Conservation (phyloP, 1,140 invertebrate genomes). For the Drosophila pachea region DNA sequence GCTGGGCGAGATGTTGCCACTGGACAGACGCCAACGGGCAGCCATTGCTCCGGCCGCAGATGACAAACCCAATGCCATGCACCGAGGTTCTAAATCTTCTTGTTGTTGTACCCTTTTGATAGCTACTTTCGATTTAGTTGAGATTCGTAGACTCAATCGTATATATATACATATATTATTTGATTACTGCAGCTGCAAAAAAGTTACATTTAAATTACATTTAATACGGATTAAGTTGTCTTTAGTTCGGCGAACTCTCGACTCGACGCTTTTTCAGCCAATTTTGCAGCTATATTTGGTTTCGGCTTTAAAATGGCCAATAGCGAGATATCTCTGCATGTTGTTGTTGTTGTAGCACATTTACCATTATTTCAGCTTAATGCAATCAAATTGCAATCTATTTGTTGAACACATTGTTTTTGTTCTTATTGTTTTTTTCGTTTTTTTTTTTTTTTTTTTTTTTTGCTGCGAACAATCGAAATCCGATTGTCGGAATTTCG, state of each 20-base stretch:
- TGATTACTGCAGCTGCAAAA: background rate
- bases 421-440: background rate
- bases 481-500: background rate
- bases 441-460: background rate
- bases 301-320: background rate
- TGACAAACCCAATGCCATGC: conserved; percentile 61
- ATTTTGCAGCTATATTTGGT: background rate
- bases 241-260: background rate
- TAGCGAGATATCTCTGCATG: background rate
- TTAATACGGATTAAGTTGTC: background rate
- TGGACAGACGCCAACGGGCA: conserved; percentile 9
- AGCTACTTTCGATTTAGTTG: background rate
- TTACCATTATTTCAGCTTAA: conserved; percentile 4
- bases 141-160: background rate
- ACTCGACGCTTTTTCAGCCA: conserved; percentile 1
- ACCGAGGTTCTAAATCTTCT: conserved; percentile 70
- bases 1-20: conserved; percentile 10
- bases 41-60: conserved; percentile 49
- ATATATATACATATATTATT: background rate
- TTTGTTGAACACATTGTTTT: background rate
- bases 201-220: background rate
- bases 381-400: conserved; percentile 10
- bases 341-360: conserved; percentile 4
- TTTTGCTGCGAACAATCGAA: conserved; percentile 14
- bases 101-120: conserved; percentile 53